These are phyloP conservation scores for Minunthozetes semirufus DNA, from an alignment of 2,888 invertebrate genomes.

Conservation along the genomic window DNA sequence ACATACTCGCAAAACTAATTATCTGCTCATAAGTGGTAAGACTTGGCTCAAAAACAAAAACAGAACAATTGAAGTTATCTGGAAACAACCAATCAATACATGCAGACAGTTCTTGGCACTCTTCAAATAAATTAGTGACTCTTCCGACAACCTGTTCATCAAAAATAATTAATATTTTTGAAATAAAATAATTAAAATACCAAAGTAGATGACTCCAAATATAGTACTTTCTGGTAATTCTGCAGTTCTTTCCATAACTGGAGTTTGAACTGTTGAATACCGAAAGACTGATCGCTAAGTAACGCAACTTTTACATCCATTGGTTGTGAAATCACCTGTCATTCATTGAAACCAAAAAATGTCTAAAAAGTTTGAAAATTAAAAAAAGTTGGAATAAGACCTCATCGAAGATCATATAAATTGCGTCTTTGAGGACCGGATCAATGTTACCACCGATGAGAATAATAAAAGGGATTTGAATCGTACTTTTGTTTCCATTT, in stretches of 20 bases:
- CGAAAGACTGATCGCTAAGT: slow-evolving; percentile 33
- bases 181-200: not conserved
- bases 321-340: slow-evolving; percentile 31
- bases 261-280: slow-evolving; percentile 33
- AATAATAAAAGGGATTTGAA: slow-evolving; percentile 33
- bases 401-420: slow-evolving; percentile 34
- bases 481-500: slow-evolving; percentile 8
- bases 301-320: slow-evolving; percentile 28
- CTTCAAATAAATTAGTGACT: slow-evolving; percentile 33
- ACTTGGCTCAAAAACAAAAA: slow-evolving; percentile 37
- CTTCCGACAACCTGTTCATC: slow-evolving; percentile 35
- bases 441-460: slow-evolving; percentile 28
- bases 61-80: slow-evolving; percentile 35
- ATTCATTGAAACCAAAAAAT: not conserved
- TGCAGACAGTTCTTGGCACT: slow-evolving; percentile 34
- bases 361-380: not conserved
- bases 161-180: not conserved
- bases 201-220: slow-evolving; percentile 35
- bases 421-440: slow-evolving; percentile 17
- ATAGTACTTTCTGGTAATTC: slow-evolving; percentile 33
- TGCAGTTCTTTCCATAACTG: slow-evolving; percentile 36
- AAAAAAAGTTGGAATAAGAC: not conserved
- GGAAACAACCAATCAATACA: slow-evolving; percentile 35
- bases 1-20: slow-evolving; percentile 32
- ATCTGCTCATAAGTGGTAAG: slow-evolving; percentile 32